Percentiles rank a stretch among this genome's conserved stretches.
Conservation (phyloP, 2,113 vertebrate genomes). For the Osmerus eperlanus region DNA sequence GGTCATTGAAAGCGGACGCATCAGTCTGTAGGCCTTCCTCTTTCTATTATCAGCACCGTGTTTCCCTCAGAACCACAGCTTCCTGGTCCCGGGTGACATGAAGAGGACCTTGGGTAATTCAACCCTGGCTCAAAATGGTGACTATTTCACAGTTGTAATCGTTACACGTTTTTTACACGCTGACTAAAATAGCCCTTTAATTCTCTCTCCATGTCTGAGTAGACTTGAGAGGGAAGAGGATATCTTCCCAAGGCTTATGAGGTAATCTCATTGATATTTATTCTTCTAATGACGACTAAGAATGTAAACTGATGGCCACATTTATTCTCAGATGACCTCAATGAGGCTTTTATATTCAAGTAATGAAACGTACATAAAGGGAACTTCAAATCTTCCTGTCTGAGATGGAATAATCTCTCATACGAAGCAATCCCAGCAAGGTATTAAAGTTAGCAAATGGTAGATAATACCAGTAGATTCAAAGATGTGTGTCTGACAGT, state of each 20-base stretch:
- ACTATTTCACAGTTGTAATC: conserved; percentile 54
- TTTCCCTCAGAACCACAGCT: conserved; percentile 46
- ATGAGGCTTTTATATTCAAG: conserved; percentile 63
- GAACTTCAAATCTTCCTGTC: conserved; percentile 60
- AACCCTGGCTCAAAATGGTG: conserved; percentile 29
- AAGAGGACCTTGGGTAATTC: conserved; percentile 66
- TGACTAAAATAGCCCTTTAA: conserved; percentile 59
- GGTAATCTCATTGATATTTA: conserved; percentile 77
- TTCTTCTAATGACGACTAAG: conserved; percentile 72
- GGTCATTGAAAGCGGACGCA: conserved; percentile 67
- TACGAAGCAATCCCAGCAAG: conserved; percentile 61
- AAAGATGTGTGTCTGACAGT: conserved; percentile 61
- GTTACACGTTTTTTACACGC: conserved; percentile 34
- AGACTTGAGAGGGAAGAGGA: conserved; percentile 34
- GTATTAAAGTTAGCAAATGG: conserved; percentile 73
- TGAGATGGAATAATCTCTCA: conserved; percentile 57
- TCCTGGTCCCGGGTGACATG: conserved; percentile 49
- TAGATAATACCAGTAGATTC: conserved; percentile 70
- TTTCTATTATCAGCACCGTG: conserved; percentile 60
- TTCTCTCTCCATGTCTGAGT: conserved; percentile 53
- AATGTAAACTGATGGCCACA: conserved; percentile 65
- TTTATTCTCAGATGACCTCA: conserved; percentile 62
- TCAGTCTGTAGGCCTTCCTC: conserved; percentile 57
- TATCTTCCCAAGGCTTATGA: conserved; percentile 61
- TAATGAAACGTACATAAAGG: conserved; percentile 68